Evolutionary conservation across 2,113 vertebrate species (phyloP).

Genomic region (Meleagris gallopavo): DNA sequence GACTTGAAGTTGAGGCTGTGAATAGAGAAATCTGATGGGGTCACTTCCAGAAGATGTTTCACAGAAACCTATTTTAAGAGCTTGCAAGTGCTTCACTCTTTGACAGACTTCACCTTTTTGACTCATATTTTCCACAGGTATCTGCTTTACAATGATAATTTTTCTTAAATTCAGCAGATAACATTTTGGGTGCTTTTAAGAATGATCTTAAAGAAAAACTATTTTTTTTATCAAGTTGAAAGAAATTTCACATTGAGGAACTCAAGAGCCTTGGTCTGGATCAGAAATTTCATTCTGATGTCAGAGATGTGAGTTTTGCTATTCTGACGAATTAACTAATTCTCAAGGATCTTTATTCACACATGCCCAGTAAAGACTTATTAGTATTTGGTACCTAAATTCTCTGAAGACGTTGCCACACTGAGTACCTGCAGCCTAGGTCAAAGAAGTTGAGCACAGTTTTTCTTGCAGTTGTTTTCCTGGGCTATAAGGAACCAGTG

Average conservation of each 20-base stretch:
- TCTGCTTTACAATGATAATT: background rate
- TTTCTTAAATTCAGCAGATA: background rate
- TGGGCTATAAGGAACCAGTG: background rate
- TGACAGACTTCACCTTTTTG: background rate
- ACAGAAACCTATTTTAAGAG: background rate
- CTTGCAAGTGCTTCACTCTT: background rate
- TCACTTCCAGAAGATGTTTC: background rate
- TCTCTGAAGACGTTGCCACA: background rate
- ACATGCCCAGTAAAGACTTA: background rate
- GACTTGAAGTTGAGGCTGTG: background rate
- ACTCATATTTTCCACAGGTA: background rate
- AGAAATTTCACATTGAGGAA: background rate
- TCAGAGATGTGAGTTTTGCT: background rate
- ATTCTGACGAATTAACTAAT: background rate
- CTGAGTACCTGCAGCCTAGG: background rate
- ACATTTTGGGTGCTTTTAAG: background rate
- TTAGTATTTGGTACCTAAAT: background rate
- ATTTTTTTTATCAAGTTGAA: background rate
- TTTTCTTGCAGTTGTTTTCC: background rate
- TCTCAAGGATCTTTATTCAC: background rate
- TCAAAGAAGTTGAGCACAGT: background rate
- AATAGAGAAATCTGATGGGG: background rate
- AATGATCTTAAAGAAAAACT: background rate
- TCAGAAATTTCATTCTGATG: background rate
- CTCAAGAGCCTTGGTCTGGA: background rate